Conservation (phyloP, 2,113 vertebrate genomes). For the Spilogale gracilis region DNA sequence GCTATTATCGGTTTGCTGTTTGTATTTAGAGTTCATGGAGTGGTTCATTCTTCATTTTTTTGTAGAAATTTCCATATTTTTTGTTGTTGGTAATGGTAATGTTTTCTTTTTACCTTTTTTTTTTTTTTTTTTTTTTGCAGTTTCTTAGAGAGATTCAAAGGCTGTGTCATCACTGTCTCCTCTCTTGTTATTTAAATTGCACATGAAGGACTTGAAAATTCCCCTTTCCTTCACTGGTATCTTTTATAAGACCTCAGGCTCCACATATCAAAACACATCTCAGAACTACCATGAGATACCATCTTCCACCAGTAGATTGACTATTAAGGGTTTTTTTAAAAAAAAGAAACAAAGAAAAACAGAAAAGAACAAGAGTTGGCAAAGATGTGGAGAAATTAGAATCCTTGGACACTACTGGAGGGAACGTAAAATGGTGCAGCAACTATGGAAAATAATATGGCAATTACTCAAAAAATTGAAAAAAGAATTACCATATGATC, state of each 20-base stretch:
- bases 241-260: background rate
- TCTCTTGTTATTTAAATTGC: background rate
- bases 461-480: background rate
- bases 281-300: background rate
- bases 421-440: background rate
- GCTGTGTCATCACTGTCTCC: background rate
- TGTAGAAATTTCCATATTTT: background rate
- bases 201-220: background rate
- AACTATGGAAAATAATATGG: background rate
- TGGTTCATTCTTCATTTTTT: background rate
- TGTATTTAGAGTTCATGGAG: background rate
- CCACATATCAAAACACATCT: background rate
- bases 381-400: background rate
- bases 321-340: background rate
- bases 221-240: background rate
- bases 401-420: background rate
- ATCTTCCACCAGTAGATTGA: background rate
- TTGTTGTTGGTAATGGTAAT: background rate
- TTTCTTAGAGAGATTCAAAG: background rate
- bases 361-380: background rate
- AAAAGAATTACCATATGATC: background rate
- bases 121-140: background rate
- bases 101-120: background rate
- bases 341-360: background rate
- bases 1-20: background rate